Conservation (phyloP, 2,888 invertebrate genomes). For the Camptogramma bilineatum region DNA sequence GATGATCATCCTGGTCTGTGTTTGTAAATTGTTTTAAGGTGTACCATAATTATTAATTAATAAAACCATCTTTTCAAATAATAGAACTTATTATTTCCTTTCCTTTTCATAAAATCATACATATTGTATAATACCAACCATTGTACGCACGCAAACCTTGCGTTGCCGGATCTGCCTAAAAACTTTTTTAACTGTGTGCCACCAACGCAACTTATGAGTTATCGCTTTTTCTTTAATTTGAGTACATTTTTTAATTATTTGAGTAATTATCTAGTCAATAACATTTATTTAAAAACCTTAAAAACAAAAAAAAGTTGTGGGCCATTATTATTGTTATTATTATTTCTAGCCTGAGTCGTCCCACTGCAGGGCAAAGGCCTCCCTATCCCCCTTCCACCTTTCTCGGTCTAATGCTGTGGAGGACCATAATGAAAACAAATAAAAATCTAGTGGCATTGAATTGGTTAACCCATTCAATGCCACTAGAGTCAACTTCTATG, state of each 20-base stretch:
- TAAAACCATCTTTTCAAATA: slow-evolving; percentile 6
- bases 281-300: neutral
- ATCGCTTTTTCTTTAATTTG: slow-evolving; percentile 1
- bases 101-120: slow-evolving; percentile 3
- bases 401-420: too few species aligned
- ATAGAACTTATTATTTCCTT: slow-evolving; percentile 6
- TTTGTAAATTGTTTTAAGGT: slow-evolving; percentile 11
- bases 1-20: slow-evolving; percentile 11
- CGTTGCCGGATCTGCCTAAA: too few species aligned
- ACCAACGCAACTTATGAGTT: slow-evolving; percentile 2
- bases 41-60: slow-evolving; percentile 12
- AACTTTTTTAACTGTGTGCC: neutral
- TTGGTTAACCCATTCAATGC: too few species aligned
- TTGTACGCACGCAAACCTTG: slow-evolving; percentile 1
- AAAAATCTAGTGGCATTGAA: slow-evolving; percentile 4
- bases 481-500: too few species aligned
- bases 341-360: too few species aligned
- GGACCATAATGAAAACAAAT: slow-evolving; percentile 3
- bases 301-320: neutral
- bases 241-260: slow-evolving; percentile 5
- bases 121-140: slow-evolving; percentile 4
- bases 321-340: too few species aligned
- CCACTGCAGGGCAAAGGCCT: too few species aligned
- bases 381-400: too few species aligned
- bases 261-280: slow-evolving; percentile 4